Base-by-base conservation (phyloP, 2,888 invertebrate species). In the Macaria notata region DNA sequence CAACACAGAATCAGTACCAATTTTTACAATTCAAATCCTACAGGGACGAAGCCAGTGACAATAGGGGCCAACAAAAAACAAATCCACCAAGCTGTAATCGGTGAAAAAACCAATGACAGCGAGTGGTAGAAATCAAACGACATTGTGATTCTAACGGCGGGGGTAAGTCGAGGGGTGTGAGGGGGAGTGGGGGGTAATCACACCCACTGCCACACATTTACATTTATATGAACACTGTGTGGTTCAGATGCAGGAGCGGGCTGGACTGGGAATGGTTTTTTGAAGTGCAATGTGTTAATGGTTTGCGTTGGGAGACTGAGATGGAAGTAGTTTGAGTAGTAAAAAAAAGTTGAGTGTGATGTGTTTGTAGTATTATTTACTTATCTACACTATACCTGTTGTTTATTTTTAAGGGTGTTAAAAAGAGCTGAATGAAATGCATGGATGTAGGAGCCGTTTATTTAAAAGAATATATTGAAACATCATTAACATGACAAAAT, bases 141-240 rank as follows among this genome's bases (percentile, higher is more conserved):
- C 62, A 67, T 72, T 70, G 68, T 71, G 68, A 68, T 65, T 67
- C 62, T 61, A 53, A 58, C 61, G 56, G 62, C 46, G 33, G 49
- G 48, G 41, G 19, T 19, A 19, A 19, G 9, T 19, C 6, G 9
- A 43, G 39, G 46, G 31, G 36, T n/a, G 46, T 19, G 36, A n/a
- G 48, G 43, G 54, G 55, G 45, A 49, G 6, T 41, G 64, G 38
- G 59, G 70, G 75, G 74, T 76, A 76, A 79, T 77, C 72, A 73
- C 72, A 61, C 72, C 69, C 75, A 78, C 75, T 76, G 66, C 70
- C 63, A 61, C 68, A 65, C 75, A 83, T 84, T 84, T 79, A 81
- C 84, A 84, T 84, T 82, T 84, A 84, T 84, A 84, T 84, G 82
- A 83, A 80, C 78, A 69, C 57, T 53, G 58, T 62, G 56, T 64